A percentile compares a stretch with the other conserved stretches of the same genome.
Evolutionary conservation across 2,888 invertebrate genomes (phyloP).

Genomic region (Unio delphinus): DNA sequence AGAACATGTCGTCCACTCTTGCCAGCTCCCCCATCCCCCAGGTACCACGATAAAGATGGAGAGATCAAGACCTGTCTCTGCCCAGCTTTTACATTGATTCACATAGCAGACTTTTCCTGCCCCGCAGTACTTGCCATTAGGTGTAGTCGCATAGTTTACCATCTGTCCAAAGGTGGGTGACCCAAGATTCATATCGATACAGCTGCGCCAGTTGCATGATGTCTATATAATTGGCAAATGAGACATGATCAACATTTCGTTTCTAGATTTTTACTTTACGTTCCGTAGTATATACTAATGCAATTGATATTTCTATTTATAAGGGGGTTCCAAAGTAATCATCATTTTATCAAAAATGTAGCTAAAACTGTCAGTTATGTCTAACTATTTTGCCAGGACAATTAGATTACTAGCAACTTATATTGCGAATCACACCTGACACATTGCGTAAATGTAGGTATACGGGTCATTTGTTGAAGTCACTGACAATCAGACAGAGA

Average conservation of each 20-base stretch:
- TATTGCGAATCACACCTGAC: no score
- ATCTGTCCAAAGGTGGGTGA: slow-evolving; percentile 20
- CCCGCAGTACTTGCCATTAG: slow-evolving; percentile 30
- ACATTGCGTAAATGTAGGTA: no score
- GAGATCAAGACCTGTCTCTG: slow-evolving; percentile 17
- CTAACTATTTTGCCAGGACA: no score
- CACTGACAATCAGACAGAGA: no score
- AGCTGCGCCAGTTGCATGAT: slow-evolving; percentile 16
- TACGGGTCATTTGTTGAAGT: no score
- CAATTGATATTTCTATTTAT: no score
- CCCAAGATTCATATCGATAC: slow-evolving; percentile 23
- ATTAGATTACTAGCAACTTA: no score
- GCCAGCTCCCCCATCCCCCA: slow-evolving; percentile 39
- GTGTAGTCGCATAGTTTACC: slow-evolving; percentile 9
- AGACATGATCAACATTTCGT: background rate
- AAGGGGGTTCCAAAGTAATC: no score
- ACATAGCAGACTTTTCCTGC: slow-evolving; percentile 20
- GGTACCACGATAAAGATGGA: slow-evolving; percentile 7
- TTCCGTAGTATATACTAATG: no score
- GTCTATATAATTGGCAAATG: slow-evolving; percentile 8
- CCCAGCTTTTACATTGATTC: slow-evolving; percentile 22
- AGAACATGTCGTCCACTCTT: slow-evolving; percentile 21
- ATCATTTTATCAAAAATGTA: no score
- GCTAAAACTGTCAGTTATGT: no score
- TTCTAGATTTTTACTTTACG: no score